Evolutionary conservation across 2,888 invertebrate species (phyloP).

Genomic region (Hydrotaea cyrtoneurina): DNA sequence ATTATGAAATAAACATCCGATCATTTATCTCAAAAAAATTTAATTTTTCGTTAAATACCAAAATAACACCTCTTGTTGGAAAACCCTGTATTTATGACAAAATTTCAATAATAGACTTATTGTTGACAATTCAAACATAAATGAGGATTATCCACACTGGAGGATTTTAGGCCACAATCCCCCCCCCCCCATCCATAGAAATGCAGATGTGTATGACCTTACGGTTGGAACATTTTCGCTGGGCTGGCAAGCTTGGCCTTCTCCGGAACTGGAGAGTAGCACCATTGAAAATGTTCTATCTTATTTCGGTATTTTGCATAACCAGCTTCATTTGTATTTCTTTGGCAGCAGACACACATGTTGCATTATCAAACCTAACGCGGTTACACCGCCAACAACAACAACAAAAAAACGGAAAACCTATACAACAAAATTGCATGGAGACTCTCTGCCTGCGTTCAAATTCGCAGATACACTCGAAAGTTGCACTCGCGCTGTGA

Average conservation of each 20-base stretch:
- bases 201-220: too few relatives aligned
- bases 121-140: too few relatives aligned
- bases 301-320: not conserved
- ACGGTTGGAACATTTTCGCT: too few relatives aligned
- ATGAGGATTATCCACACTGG: too few relatives aligned
- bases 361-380: not conserved
- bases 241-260: not conserved
- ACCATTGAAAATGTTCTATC: not conserved
- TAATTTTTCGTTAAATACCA: too few relatives aligned
- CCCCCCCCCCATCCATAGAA: too few relatives aligned
- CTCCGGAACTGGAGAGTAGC: not conserved
- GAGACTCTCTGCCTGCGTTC: not conserved
- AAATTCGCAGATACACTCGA: not conserved
- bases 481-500: not conserved
- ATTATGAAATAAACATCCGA: too few relatives aligned
- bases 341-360: conserved; percentile 6
- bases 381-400: not conserved
- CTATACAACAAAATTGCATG: not conserved
- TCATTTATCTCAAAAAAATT: too few relatives aligned
- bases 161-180: too few relatives aligned
- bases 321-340: not conserved
- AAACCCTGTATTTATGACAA: too few relatives aligned
- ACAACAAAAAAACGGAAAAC: not conserved
- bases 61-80: too few relatives aligned
- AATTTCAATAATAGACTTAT: too few relatives aligned